phyloP scores from a whole-genome alignment of 2,797 vertebrate species.

The Enteromius trimaculatus region DNA sequence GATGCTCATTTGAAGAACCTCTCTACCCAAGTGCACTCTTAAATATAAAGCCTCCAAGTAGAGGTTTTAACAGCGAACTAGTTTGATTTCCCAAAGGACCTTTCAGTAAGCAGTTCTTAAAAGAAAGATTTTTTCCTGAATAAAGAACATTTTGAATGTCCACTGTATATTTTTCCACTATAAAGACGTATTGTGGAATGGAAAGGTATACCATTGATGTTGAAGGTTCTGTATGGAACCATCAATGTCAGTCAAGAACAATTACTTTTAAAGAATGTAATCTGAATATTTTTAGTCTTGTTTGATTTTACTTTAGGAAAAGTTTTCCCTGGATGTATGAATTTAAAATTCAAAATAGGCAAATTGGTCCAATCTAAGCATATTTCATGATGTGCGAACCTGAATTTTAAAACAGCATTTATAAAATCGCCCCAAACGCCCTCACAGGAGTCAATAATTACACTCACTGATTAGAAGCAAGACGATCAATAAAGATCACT shows the following conservation, averaged over 20 bases:
- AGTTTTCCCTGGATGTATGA: neutral
- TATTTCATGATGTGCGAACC: constrained; percentile 44
- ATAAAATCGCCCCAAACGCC: constrained; percentile 46
- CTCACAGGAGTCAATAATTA: constrained; percentile 57
- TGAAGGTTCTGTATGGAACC: neutral
- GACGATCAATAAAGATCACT: constrained; percentile 62
- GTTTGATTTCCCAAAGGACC: neutral
- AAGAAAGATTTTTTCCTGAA: neutral
- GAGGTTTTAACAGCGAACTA: neutral
- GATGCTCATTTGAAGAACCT: constrained; percentile 2
- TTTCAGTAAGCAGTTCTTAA: neutral
- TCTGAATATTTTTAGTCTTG: neutral
- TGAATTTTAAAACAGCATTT: constrained; percentile 43
- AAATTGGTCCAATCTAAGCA: neutral
- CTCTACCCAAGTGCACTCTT: neutral
- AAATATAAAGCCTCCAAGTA: neutral
- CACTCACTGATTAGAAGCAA: constrained; percentile 56
- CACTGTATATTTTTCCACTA: neutral
- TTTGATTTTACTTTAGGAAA: constrained; percentile 3
- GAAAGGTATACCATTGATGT: neutral
- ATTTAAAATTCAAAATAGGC: neutral
- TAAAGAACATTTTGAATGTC: neutral
- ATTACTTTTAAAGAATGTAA: neutral
- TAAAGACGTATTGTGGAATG: neutral
- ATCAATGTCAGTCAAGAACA: neutral